A percentile compares a stretch with the other conserved stretches of the same genome.
Conservation (phyloP, 92 coral and sea anemone species). For the Epizoanthus rinbou region DNA sequence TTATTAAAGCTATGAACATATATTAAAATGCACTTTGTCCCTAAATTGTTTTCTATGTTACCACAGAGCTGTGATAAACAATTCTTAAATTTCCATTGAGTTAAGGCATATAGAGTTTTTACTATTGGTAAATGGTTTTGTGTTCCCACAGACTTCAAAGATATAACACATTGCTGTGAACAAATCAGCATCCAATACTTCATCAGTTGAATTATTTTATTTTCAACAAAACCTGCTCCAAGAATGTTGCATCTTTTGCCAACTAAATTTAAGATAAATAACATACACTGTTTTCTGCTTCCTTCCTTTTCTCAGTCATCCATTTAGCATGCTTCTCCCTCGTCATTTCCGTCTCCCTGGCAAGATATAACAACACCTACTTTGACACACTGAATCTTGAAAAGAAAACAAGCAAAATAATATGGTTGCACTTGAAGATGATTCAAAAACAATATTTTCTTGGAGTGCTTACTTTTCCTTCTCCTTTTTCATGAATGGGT, state of each 20-base stretch:
- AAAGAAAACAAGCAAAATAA: neutral
- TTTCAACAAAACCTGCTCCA: too few relatives aligned
- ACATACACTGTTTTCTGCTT: conserved; percentile 90
- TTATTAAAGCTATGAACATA: too few relatives aligned
- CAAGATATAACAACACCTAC: neutral
- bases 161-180: too few relatives aligned
- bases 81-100: too few relatives aligned
- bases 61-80: too few relatives aligned
- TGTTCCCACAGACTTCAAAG: too few relatives aligned
- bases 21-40: too few relatives aligned
- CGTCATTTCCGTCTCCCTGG: conserved; percentile 78
- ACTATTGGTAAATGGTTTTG: too few relatives aligned
- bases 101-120: too few relatives aligned
- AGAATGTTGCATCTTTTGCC: neutral
- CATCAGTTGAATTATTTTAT: too few relatives aligned
- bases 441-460: neutral
- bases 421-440: neutral
- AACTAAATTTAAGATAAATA: neutral
- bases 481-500: conserved; percentile 84
- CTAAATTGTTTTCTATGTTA: too few relatives aligned
- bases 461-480: conserved; percentile 75
- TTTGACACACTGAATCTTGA: neutral
- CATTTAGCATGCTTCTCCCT: conserved; percentile 80
- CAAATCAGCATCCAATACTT: too few relatives aligned
- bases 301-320: conserved; percentile 75